Evolutionary conservation across 2,113 vertebrate species (phyloP).

Genomic region (Salvelinus sp.): DNA sequence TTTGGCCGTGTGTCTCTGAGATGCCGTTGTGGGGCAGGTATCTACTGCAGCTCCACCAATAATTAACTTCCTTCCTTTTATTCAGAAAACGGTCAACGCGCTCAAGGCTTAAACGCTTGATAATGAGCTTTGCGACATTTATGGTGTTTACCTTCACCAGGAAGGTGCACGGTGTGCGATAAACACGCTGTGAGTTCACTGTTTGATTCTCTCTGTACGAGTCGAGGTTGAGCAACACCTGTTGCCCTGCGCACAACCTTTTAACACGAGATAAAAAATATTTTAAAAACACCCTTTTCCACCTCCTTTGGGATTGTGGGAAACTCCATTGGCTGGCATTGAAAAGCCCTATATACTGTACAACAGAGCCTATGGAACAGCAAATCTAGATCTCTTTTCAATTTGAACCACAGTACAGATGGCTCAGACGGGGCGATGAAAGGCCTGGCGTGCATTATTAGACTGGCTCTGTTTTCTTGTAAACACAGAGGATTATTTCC

Average conservation of each 20-base stretch:
- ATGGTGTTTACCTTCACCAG: conserved; percentile 52
- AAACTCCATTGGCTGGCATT: conserved; percentile 47
- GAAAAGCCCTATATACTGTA: conserved; percentile 28
- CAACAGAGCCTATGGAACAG: conserved; percentile 39
- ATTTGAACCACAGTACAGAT: conserved; percentile 20
- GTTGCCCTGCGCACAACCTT: conserved; percentile 56
- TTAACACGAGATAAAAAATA: conserved; percentile 44
- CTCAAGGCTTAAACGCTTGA: conserved; percentile 49
- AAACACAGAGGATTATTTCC: conserved; percentile 58
- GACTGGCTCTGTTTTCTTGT: conserved; percentile 54
- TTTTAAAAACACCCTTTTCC: conserved; percentile 31
- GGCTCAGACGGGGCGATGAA: conserved; percentile 47
- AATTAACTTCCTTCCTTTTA: conserved; percentile 56
- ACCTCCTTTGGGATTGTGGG: conserved; percentile 51
- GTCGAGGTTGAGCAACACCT: conserved; percentile 59
- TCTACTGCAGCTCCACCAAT: conserved; percentile 41
- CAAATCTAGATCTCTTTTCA: conserved; percentile 61
- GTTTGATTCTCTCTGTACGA: conserved; percentile 37
- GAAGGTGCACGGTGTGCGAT: conserved; percentile 53
- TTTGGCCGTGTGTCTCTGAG: neutral
- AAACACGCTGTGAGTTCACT: conserved; percentile 40
- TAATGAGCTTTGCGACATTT: conserved; percentile 46
- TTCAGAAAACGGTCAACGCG: conserved; percentile 27
- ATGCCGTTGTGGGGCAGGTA: conserved; percentile 27
- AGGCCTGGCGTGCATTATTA: conserved; percentile 52